Conservation (phyloP, 2,888 invertebrate genomes). For the Himalopsyche anomala region DNA sequence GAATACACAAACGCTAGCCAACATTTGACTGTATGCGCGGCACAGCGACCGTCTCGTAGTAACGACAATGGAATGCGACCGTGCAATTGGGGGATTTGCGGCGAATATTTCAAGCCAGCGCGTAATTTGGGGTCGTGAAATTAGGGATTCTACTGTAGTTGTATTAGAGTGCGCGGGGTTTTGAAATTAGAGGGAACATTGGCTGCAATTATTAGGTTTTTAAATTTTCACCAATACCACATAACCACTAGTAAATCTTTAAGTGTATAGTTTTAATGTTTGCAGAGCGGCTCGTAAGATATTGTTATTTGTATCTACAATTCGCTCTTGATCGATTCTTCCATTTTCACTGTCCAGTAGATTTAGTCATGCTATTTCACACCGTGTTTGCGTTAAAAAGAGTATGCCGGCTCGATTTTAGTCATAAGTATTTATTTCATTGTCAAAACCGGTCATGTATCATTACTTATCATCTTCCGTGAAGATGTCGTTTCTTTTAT, state of each 20-base stretch:
- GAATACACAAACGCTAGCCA: too few relatives aligned
- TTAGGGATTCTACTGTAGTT: too few relatives aligned
- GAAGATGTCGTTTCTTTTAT: background rate
- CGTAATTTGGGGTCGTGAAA: slow-evolving; percentile 25
- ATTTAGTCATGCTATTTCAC: background rate
- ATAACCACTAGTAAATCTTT: background rate
- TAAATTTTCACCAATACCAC: too few relatives aligned
- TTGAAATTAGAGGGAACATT: too few relatives aligned
- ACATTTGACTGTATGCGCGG: too few relatives aligned
- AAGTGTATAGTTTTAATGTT: background rate
- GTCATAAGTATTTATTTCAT: slow-evolving; percentile 12
- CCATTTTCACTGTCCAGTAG: background rate
- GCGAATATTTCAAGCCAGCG: background rate
- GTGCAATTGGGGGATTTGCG: background rate
- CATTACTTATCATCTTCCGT: background rate
- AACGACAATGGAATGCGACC: too few relatives aligned
- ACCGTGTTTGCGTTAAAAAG: background rate
- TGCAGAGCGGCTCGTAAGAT: background rate
- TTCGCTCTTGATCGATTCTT: background rate
- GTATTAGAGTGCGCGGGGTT: too few relatives aligned
- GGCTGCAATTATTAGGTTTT: too few relatives aligned
- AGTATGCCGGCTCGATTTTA: background rate
- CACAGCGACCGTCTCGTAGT: too few relatives aligned
- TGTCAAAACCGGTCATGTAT: slow-evolving; percentile 16
- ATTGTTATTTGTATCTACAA: background rate